Percentiles rank a stretch among this genome's conserved stretches.
Evolutionary conservation across 92 coral and sea anemone species (phyloP).

Genomic region (Diadumene lineata): DNA sequence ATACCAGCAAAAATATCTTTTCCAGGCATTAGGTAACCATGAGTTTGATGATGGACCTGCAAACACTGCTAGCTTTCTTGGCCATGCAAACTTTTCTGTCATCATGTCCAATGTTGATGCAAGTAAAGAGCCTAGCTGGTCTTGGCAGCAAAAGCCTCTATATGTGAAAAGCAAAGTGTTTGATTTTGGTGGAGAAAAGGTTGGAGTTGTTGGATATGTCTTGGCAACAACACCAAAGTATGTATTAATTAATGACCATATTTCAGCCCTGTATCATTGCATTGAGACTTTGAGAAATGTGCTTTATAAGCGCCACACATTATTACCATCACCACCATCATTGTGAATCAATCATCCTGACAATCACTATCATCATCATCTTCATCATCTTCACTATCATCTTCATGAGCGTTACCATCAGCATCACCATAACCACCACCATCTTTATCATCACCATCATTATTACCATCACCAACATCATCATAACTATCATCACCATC

Average conservation of each 20-base stretch:
- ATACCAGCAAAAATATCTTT: too few relatives aligned
- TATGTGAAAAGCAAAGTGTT: constrained; percentile 49
- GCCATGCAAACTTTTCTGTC: constrained; percentile 54
- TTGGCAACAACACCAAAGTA: constrained; percentile 57
- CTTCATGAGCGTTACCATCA: neutral
- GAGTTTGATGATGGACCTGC: constrained; percentile 91
- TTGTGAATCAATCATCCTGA: too few relatives aligned
- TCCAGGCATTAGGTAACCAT: constrained; percentile 89
- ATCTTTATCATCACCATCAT: neutral
- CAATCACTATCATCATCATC: too few relatives aligned
- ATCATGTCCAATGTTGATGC: constrained; percentile 82
- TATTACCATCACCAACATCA: neutral
- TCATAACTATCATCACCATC: neutral
- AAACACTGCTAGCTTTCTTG: constrained; percentile 68
- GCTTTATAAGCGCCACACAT: too few relatives aligned
- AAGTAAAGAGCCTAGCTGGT: constrained; percentile 71
- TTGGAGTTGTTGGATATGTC: constrained; percentile 85
- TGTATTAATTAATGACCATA: too few relatives aligned
- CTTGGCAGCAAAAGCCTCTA: constrained; percentile 57
- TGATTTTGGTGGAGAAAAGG: constrained; percentile 67
- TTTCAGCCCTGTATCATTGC: too few relatives aligned
- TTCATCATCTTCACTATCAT: neutral
- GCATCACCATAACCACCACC: neutral
- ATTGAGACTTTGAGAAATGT: too few relatives aligned
- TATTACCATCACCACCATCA: too few relatives aligned